A percentile compares a stretch with the other conserved stretches of the same genome.
These are phyloP conservation scores for Panorpa germanica DNA, from an alignment of 2,888 invertebrate genomes.

Conservation along the genomic window DNA sequence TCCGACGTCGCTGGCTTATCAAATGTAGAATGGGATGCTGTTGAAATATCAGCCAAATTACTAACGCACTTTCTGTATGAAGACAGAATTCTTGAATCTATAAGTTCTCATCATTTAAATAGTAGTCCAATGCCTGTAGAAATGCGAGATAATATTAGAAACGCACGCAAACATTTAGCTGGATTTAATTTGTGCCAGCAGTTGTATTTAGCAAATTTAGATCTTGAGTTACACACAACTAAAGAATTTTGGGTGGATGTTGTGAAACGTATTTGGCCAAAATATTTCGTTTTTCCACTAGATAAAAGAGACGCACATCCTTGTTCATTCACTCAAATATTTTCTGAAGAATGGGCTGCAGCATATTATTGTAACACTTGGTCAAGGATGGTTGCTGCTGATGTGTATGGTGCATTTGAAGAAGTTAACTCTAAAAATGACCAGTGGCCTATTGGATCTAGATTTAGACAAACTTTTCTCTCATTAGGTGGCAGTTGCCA, in stretches of 20 bases:
- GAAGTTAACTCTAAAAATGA: too few species aligned
- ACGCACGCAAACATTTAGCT: conserved; percentile 51
- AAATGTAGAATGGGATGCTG: conserved; percentile 88
- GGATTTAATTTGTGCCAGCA: conserved; percentile 64
- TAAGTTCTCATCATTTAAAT: conserved; percentile 58
- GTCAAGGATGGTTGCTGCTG: conserved; percentile 81
- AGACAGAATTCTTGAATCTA: conserved; percentile 31
- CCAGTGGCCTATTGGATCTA: too few species aligned
- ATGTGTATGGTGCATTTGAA: conserved; percentile 67
- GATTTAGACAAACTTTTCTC: conserved; percentile 70
- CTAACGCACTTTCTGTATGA: conserved; percentile 66
- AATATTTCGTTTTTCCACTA: conserved; percentile 57
- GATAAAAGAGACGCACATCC: conserved; percentile 69
- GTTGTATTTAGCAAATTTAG: conserved; percentile 63
- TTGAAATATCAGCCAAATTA: conserved; percentile 65
- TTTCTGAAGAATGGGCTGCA: conserved; percentile 68
- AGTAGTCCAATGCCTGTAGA: conserved; percentile 50
- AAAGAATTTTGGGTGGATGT: conserved; percentile 70
- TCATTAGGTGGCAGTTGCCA: conserved; percentile 65
- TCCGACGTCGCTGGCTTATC: conserved; percentile 69
- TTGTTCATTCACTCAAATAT: conserved; percentile 67
- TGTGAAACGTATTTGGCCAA: conserved; percentile 58
- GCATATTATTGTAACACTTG: conserved; percentile 74
- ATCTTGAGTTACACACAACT: conserved; percentile 61
- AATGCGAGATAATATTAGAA: conserved; percentile 38